A percentile compares a stretch with the other conserved stretches of the same genome.
phyloP scores from a whole-genome alignment of 53 echinoderm and acorn worm species.

The Holothuria scabra region DNA sequence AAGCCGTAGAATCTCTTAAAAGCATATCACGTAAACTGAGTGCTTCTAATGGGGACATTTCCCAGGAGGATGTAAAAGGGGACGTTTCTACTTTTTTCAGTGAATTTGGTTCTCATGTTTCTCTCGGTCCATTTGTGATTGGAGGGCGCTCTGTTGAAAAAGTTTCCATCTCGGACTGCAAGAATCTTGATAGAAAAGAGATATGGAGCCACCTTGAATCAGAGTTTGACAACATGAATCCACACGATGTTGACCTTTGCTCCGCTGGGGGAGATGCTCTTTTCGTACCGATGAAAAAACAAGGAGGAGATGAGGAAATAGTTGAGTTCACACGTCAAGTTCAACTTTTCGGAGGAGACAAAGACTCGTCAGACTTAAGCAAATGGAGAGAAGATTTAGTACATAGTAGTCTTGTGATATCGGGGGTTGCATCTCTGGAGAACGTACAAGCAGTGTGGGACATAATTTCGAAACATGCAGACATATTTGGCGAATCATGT shows the following conservation, averaged over 20 bases:
- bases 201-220: not conserved
- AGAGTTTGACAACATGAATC: not conserved
- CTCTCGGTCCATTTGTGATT: slow-evolving; percentile 12
- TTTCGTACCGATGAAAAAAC: not conserved
- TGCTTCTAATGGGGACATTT: not conserved
- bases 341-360: not conserved
- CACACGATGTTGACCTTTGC: not conserved
- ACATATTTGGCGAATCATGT: not conserved
- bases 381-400: not conserved
- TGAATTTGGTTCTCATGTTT: slow-evolving; percentile 26
- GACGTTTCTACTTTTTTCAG: not conserved
- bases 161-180: not conserved
- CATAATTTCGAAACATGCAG: not conserved
- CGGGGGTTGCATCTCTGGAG: not conserved
- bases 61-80: not conserved
- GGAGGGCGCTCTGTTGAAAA: slow-evolving; percentile 12
- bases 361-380: not conserved
- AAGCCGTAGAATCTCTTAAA: not conserved
- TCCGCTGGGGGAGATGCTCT: slow-evolving; percentile 17
- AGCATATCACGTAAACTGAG: not conserved
- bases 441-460: slow-evolving; percentile 34
- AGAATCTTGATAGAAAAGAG: not conserved
- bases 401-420: not conserved
- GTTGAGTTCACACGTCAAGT: slow-evolving; percentile 15
- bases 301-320: not conserved